These are phyloP conservation scores for Drosophila prosaltans DNA, from an alignment of 1,140 invertebrate genomes.

Conservation along the genomic window DNA sequence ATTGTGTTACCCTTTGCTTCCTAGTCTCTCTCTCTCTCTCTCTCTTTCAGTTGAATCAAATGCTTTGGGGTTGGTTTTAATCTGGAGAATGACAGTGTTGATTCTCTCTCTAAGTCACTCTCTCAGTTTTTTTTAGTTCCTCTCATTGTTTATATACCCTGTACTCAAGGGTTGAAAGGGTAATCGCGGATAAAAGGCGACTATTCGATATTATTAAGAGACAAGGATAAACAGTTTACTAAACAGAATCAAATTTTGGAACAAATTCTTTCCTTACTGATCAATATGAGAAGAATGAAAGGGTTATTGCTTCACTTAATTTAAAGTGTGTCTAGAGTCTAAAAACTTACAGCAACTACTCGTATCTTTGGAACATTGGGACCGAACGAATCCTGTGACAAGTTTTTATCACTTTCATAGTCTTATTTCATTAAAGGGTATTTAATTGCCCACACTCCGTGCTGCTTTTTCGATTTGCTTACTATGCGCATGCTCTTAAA, in stretches of 20 bases:
- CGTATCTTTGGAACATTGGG: no score
- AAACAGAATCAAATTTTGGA: no score
- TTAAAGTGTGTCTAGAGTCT: no score
- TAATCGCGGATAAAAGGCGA: no score
- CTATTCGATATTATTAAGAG: no score
- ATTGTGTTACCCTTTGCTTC: constrained; percentile 78
- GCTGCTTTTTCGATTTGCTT: neutral
- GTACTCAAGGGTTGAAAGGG: neutral
- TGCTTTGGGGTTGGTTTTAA: constrained; percentile 19
- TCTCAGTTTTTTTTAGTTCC: neutral
- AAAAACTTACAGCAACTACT: no score
- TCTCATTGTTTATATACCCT: constrained; percentile 5
- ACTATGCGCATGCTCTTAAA: constrained; percentile 47
- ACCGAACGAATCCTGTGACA: no score
- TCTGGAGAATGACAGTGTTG: neutral
- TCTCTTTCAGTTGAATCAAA: neutral
- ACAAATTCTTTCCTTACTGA: no score
- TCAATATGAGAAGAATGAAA: no score
- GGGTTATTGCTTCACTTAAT: no score
- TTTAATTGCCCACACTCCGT: neutral
- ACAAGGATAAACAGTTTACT: no score
- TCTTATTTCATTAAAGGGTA: neutral
- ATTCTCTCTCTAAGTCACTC: constrained; percentile 8
- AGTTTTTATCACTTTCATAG: no score
- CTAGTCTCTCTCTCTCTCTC: constrained; percentile 33